phyloP scores from a whole-genome alignment of 2,797 vertebrate species.

The Picus viridis region DNA sequence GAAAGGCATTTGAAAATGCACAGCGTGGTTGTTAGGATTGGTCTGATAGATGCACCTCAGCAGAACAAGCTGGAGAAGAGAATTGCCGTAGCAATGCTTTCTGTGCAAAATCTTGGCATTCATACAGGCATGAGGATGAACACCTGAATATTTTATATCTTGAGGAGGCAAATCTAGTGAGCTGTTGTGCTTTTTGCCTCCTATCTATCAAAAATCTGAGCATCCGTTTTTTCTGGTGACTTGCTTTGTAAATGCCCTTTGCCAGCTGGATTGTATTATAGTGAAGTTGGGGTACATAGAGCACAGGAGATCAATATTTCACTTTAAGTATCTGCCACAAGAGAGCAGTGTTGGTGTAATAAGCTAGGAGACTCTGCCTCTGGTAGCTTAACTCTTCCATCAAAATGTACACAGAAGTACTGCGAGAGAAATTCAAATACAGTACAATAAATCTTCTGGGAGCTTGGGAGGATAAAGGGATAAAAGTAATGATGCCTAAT shows the following conservation, averaged over 20 bases:
- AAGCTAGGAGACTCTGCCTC: neutral
- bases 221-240: neutral
- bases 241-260: neutral
- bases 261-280: neutral
- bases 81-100: neutral
- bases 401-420: neutral
- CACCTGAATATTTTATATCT: neutral
- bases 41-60: neutral
- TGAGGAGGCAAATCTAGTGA: neutral
- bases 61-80: neutral
- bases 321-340: slow-evolving; percentile 50
- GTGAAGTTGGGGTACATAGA: accelerated
- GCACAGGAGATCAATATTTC: neutral
- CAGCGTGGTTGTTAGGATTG: neutral
- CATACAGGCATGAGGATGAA: neutral
- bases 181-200: neutral
- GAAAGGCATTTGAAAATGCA: neutral
- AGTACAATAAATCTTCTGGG: neutral
- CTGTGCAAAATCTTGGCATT: neutral
- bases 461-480: neutral
- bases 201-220: neutral
- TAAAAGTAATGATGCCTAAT: slow-evolving; percentile 15
- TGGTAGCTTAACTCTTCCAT: neutral
- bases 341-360: slow-evolving; percentile 67
- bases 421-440: neutral